Conservation (phyloP, 1,140 invertebrate genomes). For the Aphelenchoides fujianensis region DNA sequence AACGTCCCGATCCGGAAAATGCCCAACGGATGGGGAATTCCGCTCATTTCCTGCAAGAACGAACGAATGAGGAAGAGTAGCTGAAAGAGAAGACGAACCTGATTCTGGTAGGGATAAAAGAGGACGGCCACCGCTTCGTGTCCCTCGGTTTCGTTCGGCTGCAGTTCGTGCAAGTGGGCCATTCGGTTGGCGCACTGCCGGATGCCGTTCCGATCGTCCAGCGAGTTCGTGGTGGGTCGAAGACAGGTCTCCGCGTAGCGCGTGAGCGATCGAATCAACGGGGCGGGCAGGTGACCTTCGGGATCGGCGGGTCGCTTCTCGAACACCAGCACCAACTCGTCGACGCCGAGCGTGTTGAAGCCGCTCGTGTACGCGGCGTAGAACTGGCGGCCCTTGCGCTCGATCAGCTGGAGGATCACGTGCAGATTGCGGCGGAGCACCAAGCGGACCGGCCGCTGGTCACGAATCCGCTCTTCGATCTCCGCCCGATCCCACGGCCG, state of each 20-base stretch:
- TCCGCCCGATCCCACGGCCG: not conserved
- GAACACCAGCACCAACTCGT: not conserved
- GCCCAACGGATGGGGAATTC: not conserved
- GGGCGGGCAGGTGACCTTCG: not conserved
- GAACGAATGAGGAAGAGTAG: not conserved
- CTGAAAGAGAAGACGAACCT: not conserved
- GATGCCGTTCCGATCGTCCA: slow-evolving; percentile 16
- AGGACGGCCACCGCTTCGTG: not conserved
- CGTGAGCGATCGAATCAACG: slow-evolving; percentile 2
- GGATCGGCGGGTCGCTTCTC: not conserved
- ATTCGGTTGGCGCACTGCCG: slow-evolving; percentile 13
- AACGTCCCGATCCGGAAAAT: slow-evolving; percentile 8
- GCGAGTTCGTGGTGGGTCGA: slow-evolving; percentile 4
- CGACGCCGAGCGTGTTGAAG: slow-evolving; percentile 1
- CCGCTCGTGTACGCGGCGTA: not conserved
- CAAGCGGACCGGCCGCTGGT: slow-evolving; percentile 1
- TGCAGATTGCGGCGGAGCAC: not conserved
- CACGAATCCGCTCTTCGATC: not conserved
- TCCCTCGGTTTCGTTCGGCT: slow-evolving; percentile 5
- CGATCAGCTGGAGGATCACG: not conserved
- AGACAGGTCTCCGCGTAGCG: slow-evolving; percentile 14
- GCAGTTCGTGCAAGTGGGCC: not conserved
- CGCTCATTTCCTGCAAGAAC: not conserved
- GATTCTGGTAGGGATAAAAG: slow-evolving; percentile 1
- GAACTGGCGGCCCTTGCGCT: not conserved